These are phyloP conservation scores for Urocolius indicus DNA, from an alignment of 2,113 vertebrate species.

Conservation along the genomic window DNA sequence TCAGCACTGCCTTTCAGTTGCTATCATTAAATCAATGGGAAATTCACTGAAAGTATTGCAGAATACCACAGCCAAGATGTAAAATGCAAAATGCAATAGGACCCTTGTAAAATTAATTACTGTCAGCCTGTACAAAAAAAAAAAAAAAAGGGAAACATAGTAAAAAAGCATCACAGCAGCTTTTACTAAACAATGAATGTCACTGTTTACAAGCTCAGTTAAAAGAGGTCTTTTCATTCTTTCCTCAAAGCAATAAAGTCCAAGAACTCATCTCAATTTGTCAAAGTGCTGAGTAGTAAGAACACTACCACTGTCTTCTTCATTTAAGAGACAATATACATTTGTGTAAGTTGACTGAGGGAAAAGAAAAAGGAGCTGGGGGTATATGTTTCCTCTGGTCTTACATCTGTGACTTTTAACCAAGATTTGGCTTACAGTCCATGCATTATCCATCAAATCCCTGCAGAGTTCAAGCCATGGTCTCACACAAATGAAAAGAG, in stretches of 20 bases:
- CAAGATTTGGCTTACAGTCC: neutral
- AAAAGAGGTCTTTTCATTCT: neutral
- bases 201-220: neutral
- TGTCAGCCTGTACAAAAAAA: neutral
- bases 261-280: neutral
- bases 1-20: neutral
- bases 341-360: no score
- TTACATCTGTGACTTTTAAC: neutral
- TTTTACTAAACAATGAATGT: neutral
- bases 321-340: neutral
- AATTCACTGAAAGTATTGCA: neutral
- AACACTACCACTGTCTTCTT: neutral
- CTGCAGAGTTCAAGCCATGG: neutral
- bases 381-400: neutral
- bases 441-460: neutral
- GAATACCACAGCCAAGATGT: neutral
- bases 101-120: neutral
- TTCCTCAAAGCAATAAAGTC: neutral
- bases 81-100: neutral
- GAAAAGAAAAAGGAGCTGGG: neutral
- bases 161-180: neutral
- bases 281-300: neutral
- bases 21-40: neutral
- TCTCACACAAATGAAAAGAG: neutral
- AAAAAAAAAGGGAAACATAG: neutral